A percentile compares a stretch with the other conserved stretches of the same genome.
These are phyloP conservation scores for Amblyopsis rosae DNA, from an alignment of 2,113 vertebrate species.

Conservation along the genomic window DNA sequence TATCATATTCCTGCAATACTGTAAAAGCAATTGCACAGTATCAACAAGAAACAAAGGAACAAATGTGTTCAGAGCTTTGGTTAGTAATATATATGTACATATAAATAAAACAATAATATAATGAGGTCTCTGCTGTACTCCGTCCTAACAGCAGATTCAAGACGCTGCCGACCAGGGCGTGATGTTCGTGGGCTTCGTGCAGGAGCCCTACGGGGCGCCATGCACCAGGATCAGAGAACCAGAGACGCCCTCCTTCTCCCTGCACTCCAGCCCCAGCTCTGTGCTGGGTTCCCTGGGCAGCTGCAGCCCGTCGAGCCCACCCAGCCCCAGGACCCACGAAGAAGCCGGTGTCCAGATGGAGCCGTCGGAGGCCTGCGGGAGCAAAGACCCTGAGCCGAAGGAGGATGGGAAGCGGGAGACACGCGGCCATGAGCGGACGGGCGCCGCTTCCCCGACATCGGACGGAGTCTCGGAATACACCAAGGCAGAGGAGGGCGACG, in stretches of 20 bases:
- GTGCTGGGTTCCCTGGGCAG: conserved; percentile 71
- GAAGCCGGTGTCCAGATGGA: conserved; percentile 7
- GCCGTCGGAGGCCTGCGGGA: background rate
- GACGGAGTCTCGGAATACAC: background rate
- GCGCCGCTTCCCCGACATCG: background rate
- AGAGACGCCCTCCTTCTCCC: conserved; percentile 73
- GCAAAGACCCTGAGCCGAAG: conserved; percentile 14
- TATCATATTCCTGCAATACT: too few relatives aligned
- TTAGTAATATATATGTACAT: too few relatives aligned
- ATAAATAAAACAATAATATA: background rate
- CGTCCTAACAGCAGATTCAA: conserved; percentile 85
- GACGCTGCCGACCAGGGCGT: conserved; percentile 91
- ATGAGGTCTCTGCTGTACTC: background rate
- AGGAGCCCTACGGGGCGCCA: conserved; percentile 79
- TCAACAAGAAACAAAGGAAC: too few relatives aligned
- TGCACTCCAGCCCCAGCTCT: conserved; percentile 81
- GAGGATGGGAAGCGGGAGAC: conserved; percentile 30
- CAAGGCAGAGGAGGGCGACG: conserved; percentile 34
- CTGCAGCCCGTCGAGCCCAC: conserved; percentile 60
- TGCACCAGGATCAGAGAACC: conserved; percentile 62
- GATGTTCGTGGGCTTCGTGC: conserved; percentile 90
- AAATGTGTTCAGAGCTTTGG: too few relatives aligned
- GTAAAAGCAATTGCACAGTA: too few relatives aligned
- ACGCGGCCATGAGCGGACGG: conserved; percentile 50
- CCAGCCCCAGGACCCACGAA: conserved; percentile 47